Evolutionary conservation across 2,888 invertebrate genomes (phyloP).

Genomic region (Hirtodrosophila alboralis): DNA sequence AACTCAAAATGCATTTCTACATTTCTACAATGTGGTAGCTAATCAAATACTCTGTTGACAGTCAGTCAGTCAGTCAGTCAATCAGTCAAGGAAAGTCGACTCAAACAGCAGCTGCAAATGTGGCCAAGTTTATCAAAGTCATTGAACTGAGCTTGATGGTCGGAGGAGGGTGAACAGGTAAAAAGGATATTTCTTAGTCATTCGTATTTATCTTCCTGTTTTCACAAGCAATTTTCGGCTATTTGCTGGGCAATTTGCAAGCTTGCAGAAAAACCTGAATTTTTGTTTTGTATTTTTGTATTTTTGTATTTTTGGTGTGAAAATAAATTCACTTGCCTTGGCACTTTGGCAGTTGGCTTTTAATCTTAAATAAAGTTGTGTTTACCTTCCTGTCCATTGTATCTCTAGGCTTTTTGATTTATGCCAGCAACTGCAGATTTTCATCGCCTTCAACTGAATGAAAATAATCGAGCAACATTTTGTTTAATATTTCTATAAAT

Average conservation of each 20-base stretch:
- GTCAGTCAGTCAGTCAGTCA: constrained; percentile 17
- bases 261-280: constrained; percentile 33
- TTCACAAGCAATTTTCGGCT: constrained; percentile 43
- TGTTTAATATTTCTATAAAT: neutral
- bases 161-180: neutral
- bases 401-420: constrained; percentile 19
- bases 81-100: constrained; percentile 7
- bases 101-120: constrained; percentile 49
- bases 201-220: constrained; percentile 56
- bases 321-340: constrained; percentile 36
- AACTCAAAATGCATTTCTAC: constrained; percentile 51
- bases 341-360: constrained; percentile 31
- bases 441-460: no score
- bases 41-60: constrained; percentile 65
- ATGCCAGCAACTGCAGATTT: constrained; percentile 4
- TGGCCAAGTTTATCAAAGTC: constrained; percentile 63
- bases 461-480: neutral
- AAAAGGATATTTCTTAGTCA: constrained; percentile 35
- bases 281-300: constrained; percentile 41
- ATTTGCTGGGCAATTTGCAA: constrained; percentile 54
- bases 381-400: constrained; percentile 19
- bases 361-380: constrained; percentile 34
- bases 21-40: constrained; percentile 50
- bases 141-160: constrained; percentile 26
- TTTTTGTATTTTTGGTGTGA: constrained; percentile 20